phyloP scores from a whole-genome alignment of 2,113 vertebrate genomes.

The Trochalopteron elliotii region DNA sequence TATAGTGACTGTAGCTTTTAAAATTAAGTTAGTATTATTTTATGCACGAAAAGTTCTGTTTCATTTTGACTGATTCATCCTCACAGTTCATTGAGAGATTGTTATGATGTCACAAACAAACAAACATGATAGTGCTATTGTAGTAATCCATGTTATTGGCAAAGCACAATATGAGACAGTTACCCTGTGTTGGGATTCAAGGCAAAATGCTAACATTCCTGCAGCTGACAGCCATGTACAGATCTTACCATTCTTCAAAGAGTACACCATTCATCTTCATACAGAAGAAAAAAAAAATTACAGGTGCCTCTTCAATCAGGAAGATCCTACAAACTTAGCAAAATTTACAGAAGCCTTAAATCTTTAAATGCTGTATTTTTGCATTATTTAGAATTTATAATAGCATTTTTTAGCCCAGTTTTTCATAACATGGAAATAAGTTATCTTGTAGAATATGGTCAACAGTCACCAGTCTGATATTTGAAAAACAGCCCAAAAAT shows the following conservation, averaged over 20 bases:
- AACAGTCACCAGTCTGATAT: neutral
- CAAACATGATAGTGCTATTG: neutral
- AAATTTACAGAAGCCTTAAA: neutral
- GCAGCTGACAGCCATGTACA: neutral
- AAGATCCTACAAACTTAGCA: neutral
- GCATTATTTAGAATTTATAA: neutral
- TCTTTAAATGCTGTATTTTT: neutral
- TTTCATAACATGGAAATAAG: neutral
- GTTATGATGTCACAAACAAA: neutral
- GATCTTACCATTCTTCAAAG: neutral
- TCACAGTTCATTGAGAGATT: neutral
- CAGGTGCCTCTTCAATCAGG: neutral
- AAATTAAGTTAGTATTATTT: neutral
- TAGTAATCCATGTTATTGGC: neutral
- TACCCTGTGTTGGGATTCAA: neutral
- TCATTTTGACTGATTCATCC: neutral
- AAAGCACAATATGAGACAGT: neutral
- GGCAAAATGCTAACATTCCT: neutral
- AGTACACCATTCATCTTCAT: neutral
- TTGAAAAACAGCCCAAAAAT: neutral
- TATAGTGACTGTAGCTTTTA: neutral
- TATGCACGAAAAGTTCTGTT: neutral
- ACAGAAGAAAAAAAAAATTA: neutral
- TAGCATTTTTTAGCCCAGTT: neutral
- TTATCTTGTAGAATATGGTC: neutral